Evolutionary conservation across 2,888 invertebrate species (phyloP).

Genomic region (Lepidonotus clava): DNA sequence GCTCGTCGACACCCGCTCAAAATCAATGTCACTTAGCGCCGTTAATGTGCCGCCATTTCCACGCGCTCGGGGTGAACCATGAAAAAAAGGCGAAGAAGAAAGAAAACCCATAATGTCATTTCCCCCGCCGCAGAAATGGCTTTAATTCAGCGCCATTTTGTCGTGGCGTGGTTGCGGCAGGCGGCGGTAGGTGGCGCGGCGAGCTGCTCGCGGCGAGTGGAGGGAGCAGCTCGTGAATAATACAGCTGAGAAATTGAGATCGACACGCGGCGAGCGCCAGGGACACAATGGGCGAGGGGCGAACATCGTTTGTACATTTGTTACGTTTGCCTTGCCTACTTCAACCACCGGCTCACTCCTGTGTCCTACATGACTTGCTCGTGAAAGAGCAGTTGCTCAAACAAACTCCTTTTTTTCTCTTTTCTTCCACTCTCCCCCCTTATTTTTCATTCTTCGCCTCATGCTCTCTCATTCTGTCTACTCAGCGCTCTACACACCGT

Average conservation of each 20-base stretch:
- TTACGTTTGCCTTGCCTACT: conserved; percentile 46
- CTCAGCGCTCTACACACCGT: background rate
- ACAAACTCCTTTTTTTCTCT: conserved; percentile 7
- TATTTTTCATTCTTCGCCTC: background rate
- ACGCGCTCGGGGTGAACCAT: too few species aligned
- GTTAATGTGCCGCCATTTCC: background rate
- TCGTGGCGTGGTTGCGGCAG: background rate
- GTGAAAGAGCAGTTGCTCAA: conserved; percentile 39
- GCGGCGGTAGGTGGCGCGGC: background rate
- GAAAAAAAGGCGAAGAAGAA: background rate
- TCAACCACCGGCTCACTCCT: background rate
- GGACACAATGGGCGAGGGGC: background rate
- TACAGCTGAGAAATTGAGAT: conserved; percentile 32
- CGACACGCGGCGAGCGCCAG: background rate
- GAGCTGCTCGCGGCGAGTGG: background rate
- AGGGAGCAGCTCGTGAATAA: conserved; percentile 15
- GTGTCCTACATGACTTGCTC: conserved; percentile 33
- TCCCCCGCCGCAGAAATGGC: background rate
- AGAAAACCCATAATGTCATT: background rate
- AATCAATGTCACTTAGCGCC: background rate
- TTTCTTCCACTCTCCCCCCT: background rate
- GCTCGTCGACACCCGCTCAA: background rate
- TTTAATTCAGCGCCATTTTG: background rate
- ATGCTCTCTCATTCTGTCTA: background rate
- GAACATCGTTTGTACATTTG: conserved; percentile 54